Conservation (phyloP, 2,113 vertebrate genomes). For the Dasyurus viverrinus region DNA sequence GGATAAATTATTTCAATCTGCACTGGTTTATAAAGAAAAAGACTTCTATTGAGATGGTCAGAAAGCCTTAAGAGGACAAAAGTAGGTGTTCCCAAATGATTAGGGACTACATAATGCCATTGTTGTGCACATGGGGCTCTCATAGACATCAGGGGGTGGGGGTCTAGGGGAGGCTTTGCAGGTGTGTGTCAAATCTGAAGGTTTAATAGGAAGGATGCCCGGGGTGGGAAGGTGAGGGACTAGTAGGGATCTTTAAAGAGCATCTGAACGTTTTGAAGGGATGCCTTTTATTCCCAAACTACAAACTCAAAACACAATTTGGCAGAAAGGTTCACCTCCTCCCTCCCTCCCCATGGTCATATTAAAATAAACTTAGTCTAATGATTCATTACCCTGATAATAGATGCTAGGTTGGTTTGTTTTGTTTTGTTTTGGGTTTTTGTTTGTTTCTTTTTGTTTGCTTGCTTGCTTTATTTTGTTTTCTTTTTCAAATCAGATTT, state of each 20-base stretch:
- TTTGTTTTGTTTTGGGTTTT: neutral
- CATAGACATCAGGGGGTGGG: neutral
- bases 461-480: neutral
- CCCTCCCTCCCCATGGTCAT: neutral
- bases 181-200: neutral
- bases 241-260: neutral
- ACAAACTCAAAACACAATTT: neutral
- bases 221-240: neutral
- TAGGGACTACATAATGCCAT: neutral
- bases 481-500: neutral
- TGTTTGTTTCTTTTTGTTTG: no score
- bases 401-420: neutral
- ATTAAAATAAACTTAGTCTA: slow-evolving; percentile 1
- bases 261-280: neutral
- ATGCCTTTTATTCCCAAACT: neutral
- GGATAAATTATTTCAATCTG: slow-evolving; percentile 18
- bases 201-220: slow-evolving; percentile 3
- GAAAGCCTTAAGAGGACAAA: slow-evolving; percentile 28
- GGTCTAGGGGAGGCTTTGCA: neutral
- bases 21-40: neutral
- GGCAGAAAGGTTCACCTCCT: neutral
- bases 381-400: neutral
- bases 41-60: neutral
- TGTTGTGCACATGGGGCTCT: neutral
- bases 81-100: neutral